A percentile compares a stretch with the other conserved stretches of the same genome.
Evolutionary conservation across 2,888 invertebrate genomes (phyloP).

Genomic region (Cheilosia soror): DNA sequence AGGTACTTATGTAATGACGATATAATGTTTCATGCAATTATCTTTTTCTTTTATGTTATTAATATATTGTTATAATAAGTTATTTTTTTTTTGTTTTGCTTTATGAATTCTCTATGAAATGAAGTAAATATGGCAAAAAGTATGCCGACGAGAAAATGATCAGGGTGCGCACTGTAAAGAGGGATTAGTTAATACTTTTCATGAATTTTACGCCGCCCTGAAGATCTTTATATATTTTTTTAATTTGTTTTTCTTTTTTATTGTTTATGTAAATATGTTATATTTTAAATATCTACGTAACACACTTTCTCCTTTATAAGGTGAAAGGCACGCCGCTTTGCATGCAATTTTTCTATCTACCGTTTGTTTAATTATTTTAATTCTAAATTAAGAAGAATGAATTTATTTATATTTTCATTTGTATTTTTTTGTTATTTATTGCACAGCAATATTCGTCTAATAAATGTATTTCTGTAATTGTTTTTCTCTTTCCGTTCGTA

Average conservation of each 20-base stretch:
- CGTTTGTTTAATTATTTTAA: conserved; percentile 46
- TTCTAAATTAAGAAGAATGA: conserved; percentile 73
- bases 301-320: conserved; percentile 65
- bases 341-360: conserved; percentile 74
- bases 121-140: conserved; percentile 58
- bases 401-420: conserved; percentile 46
- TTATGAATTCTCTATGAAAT: conserved; percentile 61
- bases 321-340: conserved; percentile 67
- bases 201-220: conserved; percentile 51
- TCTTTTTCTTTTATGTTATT: conserved; percentile 36
- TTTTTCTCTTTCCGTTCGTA: conserved; percentile 76
- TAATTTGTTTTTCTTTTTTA: conserved; percentile 28
- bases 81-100: conserved; percentile 35
- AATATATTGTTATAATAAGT: conserved; percentile 37
- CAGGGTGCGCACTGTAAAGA: conserved; percentile 54
- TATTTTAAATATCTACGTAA: conserved; percentile 73
- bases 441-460: conserved; percentile 76
- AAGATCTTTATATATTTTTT: conserved; percentile 32
- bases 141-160: conserved; percentile 53
- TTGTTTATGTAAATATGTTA: conserved; percentile 68
- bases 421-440: conserved; percentile 72
- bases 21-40: conserved; percentile 71
- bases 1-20: conserved; percentile 75
- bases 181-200: conserved; percentile 46
- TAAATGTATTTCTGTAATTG: conserved; percentile 64